Conservation (phyloP, 2,113 vertebrate genomes). For the Chamaetylas fuelleborni region DNA sequence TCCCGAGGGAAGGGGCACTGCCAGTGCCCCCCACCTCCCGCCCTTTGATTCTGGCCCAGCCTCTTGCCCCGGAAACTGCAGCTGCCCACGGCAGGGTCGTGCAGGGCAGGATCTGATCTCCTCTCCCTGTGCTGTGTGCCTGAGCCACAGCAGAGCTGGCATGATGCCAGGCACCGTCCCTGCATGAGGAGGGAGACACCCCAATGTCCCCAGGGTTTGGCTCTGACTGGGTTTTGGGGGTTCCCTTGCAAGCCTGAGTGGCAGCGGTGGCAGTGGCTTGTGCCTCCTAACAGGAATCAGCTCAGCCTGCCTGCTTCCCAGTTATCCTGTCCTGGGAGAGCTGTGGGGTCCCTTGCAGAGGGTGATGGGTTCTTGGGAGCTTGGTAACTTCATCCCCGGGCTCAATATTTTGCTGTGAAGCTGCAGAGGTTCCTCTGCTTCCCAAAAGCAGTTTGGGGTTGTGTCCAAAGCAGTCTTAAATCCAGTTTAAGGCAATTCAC, state of each 20-base stretch:
- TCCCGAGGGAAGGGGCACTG: neutral
- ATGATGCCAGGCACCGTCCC: fast-evolving
- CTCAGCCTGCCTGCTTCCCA: neutral
- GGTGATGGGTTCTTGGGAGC: neutral
- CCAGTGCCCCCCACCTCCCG: neutral
- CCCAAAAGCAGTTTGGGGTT: fast-evolving
- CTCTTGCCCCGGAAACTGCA: neutral
- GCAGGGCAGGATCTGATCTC: neutral
- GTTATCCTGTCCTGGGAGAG: neutral
- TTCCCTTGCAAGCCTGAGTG: neutral
- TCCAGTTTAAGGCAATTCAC: neutral
- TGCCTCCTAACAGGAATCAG: neutral
- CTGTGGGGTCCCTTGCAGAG: neutral
- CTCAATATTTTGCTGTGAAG: neutral
- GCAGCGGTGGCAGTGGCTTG: neutral
- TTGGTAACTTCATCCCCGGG: too few relatives aligned
- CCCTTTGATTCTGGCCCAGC: neutral
- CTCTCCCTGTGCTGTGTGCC: neutral
- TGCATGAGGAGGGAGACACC: fast-evolving
- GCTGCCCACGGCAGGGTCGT: neutral
- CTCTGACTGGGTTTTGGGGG: neutral
- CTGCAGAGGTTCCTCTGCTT: neutral
- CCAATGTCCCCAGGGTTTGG: neutral
- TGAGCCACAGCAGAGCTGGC: neutral
- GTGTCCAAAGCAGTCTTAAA: neutral